Evolutionary conservation across 2,113 vertebrate species (phyloP).

Genomic region (Perccottus glenii): DNA sequence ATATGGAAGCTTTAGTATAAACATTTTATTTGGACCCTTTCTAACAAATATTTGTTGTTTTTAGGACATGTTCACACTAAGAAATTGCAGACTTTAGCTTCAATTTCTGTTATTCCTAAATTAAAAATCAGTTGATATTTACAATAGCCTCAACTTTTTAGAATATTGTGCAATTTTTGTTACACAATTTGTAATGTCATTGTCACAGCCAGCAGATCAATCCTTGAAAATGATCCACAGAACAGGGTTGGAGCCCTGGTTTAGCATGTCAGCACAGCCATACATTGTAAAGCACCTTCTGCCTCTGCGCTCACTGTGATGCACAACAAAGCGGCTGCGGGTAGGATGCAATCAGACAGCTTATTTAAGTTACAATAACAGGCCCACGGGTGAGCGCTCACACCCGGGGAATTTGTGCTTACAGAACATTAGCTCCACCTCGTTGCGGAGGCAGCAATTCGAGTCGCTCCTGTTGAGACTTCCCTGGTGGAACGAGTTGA

Average conservation of each 20-base stretch:
- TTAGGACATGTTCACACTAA: too few species aligned
- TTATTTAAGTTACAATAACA: conserved; percentile 46
- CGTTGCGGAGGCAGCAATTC: conserved; percentile 34
- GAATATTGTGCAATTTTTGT: too few species aligned
- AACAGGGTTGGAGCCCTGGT: conserved; percentile 7
- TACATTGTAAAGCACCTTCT: conserved; percentile 52
- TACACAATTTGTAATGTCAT: too few species aligned
- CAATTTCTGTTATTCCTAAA: too few species aligned
- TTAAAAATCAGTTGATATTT: too few species aligned
- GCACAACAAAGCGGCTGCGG: not conserved
- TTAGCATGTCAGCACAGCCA: conserved; percentile 15
- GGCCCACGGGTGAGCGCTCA: conserved; percentile 24
- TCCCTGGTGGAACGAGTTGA: not conserved
- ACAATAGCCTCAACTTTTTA: too few species aligned
- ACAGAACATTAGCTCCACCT: conserved; percentile 29
- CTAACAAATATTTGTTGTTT: too few species aligned
- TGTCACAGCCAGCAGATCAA: too few species aligned
- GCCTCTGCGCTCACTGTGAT: not conserved
- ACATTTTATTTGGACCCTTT: too few species aligned
- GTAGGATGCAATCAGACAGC: conserved; percentile 39
- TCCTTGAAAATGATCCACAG: too few species aligned
- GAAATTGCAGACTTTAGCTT: too few species aligned
- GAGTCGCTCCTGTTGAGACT: conserved; percentile 20
- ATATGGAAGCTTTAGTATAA: too few species aligned
- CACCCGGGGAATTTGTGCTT: conserved; percentile 29